Evolutionary conservation across 2,113 vertebrate species (phyloP).

Genomic region (Zeus faber): DNA sequence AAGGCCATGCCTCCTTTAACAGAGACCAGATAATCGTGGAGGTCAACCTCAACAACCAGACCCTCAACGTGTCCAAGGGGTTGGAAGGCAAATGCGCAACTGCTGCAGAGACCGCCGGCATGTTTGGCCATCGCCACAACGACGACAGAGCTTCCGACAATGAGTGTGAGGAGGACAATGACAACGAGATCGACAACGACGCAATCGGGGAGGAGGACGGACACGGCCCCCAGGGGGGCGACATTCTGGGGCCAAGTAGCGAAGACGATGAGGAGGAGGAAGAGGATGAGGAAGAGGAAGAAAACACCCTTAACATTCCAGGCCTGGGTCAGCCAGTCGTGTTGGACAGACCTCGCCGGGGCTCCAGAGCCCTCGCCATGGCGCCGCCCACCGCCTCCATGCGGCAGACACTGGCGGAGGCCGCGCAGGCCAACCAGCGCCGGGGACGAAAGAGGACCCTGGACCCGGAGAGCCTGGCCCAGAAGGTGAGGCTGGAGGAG

Average conservation of each 20-base stretch:
- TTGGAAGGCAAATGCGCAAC: conserved; percentile 76
- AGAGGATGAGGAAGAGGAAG: conserved; percentile 72
- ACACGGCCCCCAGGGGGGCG: conserved; percentile 48
- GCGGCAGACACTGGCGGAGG: conserved; percentile 68
- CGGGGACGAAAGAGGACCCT: conserved; percentile 76
- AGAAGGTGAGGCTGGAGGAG: conserved; percentile 92
- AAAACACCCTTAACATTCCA: conserved; percentile 69
- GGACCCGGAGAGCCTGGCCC: conserved; percentile 79
- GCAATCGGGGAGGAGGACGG: conserved; percentile 70
- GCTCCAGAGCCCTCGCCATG: conserved; percentile 62
- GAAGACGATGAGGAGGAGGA: conserved; percentile 46
- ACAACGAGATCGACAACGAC: conserved; percentile 51
- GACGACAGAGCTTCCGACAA: conserved; percentile 58
- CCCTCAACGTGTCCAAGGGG: conserved; percentile 92
- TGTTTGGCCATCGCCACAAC: conserved; percentile 54
- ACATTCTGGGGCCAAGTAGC: conserved; percentile 63
- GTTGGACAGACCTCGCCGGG: conserved; percentile 62
- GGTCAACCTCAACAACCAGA: conserved; percentile 98
- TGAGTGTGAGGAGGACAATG: conserved; percentile 74
- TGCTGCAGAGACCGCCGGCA: conserved; percentile 50
- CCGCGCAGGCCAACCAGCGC: conserved; percentile 56
- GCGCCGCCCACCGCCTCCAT: conserved; percentile 72
- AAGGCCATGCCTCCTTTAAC: conserved; percentile 77
- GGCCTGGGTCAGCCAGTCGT: conserved; percentile 68
- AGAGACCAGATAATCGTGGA: conserved; percentile 95